These are phyloP conservation scores for Saguinus midas DNA, from an alignment of 2,113 vertebrate genomes.

Conservation along the genomic window DNA sequence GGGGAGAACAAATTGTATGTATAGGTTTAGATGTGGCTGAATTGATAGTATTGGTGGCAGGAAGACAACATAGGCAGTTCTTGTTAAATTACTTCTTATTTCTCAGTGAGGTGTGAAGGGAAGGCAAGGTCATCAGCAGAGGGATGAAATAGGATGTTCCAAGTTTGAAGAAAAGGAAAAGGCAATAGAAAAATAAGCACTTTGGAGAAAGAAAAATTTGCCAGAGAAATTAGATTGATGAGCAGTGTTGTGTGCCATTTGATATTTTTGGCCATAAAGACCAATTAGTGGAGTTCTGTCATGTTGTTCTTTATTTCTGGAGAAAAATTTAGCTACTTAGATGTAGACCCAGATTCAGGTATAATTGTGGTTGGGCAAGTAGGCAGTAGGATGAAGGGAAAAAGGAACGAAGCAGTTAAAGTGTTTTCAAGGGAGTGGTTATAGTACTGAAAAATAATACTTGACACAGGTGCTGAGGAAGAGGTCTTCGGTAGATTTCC, in stretches of 20 bases:
- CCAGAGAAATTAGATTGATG: not conserved
- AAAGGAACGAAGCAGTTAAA: not conserved
- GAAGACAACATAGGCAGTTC: not conserved
- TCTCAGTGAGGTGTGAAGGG: not conserved
- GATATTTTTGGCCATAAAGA: not conserved
- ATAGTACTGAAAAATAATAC: not conserved
- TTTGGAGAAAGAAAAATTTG: not conserved
- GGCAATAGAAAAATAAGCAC: not conserved
- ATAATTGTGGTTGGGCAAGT: not conserved
- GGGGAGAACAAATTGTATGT: not conserved
- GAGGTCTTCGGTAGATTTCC: not conserved
- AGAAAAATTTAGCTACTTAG: not conserved
- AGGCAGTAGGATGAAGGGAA: not conserved
- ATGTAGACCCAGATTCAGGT: not conserved
- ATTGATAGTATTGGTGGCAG: not conserved
- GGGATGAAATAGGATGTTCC: not conserved
- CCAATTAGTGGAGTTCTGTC: not conserved
- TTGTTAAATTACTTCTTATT: not conserved
- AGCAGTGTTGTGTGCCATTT: not conserved
- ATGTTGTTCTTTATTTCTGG: not conserved
- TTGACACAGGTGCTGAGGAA: not conserved
- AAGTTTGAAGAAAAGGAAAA: not conserved
- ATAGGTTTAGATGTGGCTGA: not conserved
- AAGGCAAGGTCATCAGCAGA: not conserved
- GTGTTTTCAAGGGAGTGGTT: not conserved